phyloP scores from a whole-genome alignment of 2,888 invertebrate genomes.

The Ophion costatus region DNA sequence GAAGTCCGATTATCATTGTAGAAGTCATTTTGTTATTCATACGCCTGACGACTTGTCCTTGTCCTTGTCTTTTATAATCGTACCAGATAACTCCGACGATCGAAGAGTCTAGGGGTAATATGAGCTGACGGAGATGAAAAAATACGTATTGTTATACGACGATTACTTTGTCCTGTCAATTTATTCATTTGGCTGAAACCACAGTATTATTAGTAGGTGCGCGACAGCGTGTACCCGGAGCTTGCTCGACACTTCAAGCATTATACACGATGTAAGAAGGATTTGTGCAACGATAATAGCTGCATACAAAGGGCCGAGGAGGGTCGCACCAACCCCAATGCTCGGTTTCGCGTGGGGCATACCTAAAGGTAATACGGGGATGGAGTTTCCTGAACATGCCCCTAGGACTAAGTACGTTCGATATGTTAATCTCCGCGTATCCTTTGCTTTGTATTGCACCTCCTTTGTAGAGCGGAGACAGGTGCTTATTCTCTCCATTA shows the following conservation, averaged over 20 bases:
- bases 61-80: no score
- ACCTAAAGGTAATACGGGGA: background rate
- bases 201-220: background rate
- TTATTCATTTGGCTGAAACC: background rate
- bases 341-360: background rate
- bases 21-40: background rate
- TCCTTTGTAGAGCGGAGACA: conserved; percentile 19
- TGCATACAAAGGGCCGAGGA: background rate
- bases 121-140: background rate
- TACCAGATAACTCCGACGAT: background rate
- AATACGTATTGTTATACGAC: background rate
- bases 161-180: background rate
- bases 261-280: background rate
- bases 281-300: background rate
- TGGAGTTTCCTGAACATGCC: conserved; percentile 20
- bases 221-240: background rate
- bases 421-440: conserved; percentile 31
- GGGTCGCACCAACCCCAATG: background rate
- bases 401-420: conserved; percentile 12
- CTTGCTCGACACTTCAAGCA: background rate
- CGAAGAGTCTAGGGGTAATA: background rate
- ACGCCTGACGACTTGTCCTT: background rate
- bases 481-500: conserved; percentile 17
- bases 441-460: conserved; percentile 4
- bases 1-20: background rate